phyloP scores from a whole-genome alignment of 2,797 vertebrate genomes.

The Alectoris magna region DNA sequence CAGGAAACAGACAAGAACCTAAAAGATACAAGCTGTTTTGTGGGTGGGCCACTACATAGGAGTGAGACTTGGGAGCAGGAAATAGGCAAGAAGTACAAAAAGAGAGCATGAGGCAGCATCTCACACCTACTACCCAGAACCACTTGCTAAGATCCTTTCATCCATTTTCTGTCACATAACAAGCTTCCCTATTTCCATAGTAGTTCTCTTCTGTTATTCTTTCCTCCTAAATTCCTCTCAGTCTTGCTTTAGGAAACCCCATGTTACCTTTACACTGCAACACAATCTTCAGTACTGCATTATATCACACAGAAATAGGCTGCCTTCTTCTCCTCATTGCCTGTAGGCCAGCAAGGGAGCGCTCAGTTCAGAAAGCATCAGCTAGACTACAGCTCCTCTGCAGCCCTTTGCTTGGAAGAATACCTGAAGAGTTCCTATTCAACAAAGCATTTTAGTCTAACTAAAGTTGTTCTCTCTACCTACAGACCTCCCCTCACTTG shows the following conservation, averaged over 20 bases:
- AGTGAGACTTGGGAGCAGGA: neutral
- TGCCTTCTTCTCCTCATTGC: neutral
- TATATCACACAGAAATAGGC: neutral
- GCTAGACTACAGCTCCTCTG: neutral
- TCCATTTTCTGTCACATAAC: neutral
- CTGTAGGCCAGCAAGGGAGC: neutral
- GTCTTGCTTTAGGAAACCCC: too few relatives aligned
- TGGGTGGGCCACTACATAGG: neutral
- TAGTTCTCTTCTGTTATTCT: neutral
- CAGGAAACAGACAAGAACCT: neutral
- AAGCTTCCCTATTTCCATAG: neutral
- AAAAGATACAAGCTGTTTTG: neutral
- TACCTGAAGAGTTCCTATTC: neutral
- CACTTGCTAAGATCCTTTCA: neutral
- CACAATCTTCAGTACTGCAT: neutral
- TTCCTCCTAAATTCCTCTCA: neutral
- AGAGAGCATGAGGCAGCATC: neutral
- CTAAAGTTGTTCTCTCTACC: neutral
- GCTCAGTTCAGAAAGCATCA: neutral
- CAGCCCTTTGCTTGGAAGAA: accelerated
- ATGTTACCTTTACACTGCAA: too few relatives aligned
- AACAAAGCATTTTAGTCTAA: neutral
- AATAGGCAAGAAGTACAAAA: neutral
- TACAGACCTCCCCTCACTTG: neutral
- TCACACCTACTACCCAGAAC: neutral